Base-by-base conservation (phyloP, 2,888 invertebrate genomes). In the Volucella zonaria region DNA sequence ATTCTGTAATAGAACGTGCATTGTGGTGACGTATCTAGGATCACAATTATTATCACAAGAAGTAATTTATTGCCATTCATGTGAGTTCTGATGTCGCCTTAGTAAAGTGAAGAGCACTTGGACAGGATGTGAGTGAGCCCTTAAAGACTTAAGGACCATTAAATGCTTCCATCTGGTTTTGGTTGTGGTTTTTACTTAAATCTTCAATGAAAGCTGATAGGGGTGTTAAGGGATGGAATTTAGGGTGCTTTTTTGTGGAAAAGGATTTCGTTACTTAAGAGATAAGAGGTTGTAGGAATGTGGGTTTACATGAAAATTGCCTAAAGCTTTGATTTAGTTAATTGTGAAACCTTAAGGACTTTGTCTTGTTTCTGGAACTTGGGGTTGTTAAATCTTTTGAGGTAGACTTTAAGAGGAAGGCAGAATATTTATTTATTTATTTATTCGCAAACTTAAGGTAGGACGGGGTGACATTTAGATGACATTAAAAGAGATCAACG, bases 1-100 rank as follows among this genome's bases (percentile, higher is more conserved):
- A 4, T 38, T 40, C 59, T 49, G n/a, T 18, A 9, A 40, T 9
- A 58, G n/a, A 47, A 45, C 40, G 6, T 31, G 6, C 31, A 31
- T 45, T 59, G 45, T 18, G 45, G 18, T 70, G 58, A 47, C 8
- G 15, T 38, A 14, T 56, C n/a, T 64, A 43, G 64, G 56, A 66
- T 58, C 75, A 54, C 73, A 74, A 64, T 64, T 64, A 54, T 74
- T 74, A 40, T 58, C 58, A 54, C 51, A 31, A 52, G 38, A 67
- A 67, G 59, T 45, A 76, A 76, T 67, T 66, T 58, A 66, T 66
- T 58, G 49, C 43, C 42, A 54, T 73, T 62, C 54, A 54, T 8
- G 38, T 12, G 45, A 45, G 31, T 31, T 71, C 61, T 49, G 49
- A 18, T 14, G 15, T 54, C 54, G 43, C 31, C 23, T 10, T 42